Base-by-base conservation (phyloP, 2,113 vertebrate species). In the Chlorodrepanis virens region DNA sequence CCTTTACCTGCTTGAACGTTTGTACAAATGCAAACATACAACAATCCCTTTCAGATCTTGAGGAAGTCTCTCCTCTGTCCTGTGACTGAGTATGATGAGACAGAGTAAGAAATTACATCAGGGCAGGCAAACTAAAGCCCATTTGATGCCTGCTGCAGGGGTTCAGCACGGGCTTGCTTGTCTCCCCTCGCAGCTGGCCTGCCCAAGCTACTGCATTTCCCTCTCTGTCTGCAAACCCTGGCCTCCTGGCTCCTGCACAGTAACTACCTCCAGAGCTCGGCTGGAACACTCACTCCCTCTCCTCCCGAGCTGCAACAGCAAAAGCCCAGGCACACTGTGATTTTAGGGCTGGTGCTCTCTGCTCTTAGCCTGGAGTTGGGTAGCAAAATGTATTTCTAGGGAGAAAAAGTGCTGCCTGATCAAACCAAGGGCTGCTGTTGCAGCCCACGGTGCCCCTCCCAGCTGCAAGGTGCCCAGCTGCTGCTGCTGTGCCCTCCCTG, bases 401-500 rank as follows among this genome's bases (percentile, higher is more conserved):
- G 83, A 68, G 49, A 42, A 37, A 28, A 80, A 47, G 14, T 7
- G 27, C 27, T 11, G 56, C 6, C 52, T 92, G 70, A 17, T 6
- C 1, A 53, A 86, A 56, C 3, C 0, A 2, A 39, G 61, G 52
- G 53, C 71, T 86, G 28, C 29, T 67, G 6, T 45, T 75, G 37
- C 50, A 82, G 40, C 16, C 44, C 2, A 1, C 14, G 11, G 77
- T 0, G 0, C 4, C 27, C 17, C 59, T 42, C 40, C 1, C 5
- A 12, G 20, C 60, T 22, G 3, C 0, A 0, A 63, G 54, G 52
- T 25, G 21, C 10, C 22, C 1, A 2, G 35, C 21, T 31, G 45
- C 63, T 60, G 29, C 57, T 60, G 22, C 77, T 69, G 1, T 47
- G 49, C 72, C 54, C 25, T 50, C 60, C 44, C 39, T 57, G 29